Percentiles rank a stretch among this genome's conserved stretches.
phyloP scores from a whole-genome alignment of 1,140 invertebrate genomes.

The Eulimnadia texana region DNA sequence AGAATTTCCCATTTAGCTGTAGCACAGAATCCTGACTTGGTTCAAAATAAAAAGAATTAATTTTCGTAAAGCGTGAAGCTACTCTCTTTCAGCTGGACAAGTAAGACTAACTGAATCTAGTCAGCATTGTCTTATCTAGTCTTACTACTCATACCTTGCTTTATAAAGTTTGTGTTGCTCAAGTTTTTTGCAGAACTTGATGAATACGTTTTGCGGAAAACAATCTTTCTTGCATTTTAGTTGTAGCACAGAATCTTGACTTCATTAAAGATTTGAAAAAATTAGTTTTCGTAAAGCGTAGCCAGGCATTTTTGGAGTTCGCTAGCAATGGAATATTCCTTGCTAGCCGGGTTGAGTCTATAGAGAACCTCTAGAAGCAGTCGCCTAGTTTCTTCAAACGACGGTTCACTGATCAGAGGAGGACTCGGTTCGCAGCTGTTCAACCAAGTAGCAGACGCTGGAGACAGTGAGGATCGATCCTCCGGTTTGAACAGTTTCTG shows the following conservation, averaged over 20 bases:
- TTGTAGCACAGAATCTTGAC: too few relatives aligned
- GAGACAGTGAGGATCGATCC: not conserved
- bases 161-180: not conserved
- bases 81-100: constrained; percentile 51
- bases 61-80: too few relatives aligned
- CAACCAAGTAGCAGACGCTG: not conserved
- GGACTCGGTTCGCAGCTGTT: not conserved
- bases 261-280: too few relatives aligned
- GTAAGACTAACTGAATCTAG: constrained; percentile 3
- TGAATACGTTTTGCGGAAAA: too few relatives aligned
- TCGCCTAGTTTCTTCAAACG: not conserved
- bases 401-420: not conserved
- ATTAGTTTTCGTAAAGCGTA: too few relatives aligned
- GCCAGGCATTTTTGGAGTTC: constrained; percentile 4
- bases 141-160: not conserved
- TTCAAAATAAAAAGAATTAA: too few relatives aligned
- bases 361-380: not conserved
- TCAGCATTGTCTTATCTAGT: not conserved
- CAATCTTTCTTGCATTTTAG: too few relatives aligned
- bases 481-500: not conserved
- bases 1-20: too few relatives aligned
- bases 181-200: not conserved
- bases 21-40: too few relatives aligned
- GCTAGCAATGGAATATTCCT: not conserved
- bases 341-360: not conserved